These are phyloP conservation scores for Hephaestus fuliginosus DNA, from an alignment of 2,797 vertebrate species.

Conservation along the genomic window DNA sequence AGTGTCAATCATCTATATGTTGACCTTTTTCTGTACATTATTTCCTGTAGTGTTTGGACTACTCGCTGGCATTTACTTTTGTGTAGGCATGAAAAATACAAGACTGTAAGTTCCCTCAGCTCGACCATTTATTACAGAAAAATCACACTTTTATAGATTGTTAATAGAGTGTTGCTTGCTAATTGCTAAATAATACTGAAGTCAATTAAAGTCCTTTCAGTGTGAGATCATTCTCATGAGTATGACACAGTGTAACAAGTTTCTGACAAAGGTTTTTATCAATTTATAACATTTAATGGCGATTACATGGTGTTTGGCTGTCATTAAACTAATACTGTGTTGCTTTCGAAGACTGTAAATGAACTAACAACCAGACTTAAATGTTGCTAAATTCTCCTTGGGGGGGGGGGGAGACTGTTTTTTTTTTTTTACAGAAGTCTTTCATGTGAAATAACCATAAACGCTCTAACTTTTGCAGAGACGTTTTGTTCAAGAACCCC, in stretches of 20 bases:
- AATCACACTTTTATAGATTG: neutral
- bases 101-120: neutral
- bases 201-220: slow-evolving; percentile 1
- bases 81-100: neutral
- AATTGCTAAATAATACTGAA: neutral
- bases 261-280: slow-evolving; percentile 3
- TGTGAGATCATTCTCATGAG: neutral
- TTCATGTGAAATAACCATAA: neutral
- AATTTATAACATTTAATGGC: neutral
- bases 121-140: neutral
- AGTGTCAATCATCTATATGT: slow-evolving; percentile 20
- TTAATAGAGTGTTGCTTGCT: no score
- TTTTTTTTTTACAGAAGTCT: no score
- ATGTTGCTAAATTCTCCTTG: neutral
- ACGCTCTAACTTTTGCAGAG: no score
- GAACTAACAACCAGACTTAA: neutral
- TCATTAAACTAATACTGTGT: neutral
- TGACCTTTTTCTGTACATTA: slow-evolving; percentile 11
- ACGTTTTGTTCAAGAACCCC: neutral
- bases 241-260: slow-evolving; percentile 1
- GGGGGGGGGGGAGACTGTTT: no score
- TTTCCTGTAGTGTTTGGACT: neutral
- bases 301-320: neutral
- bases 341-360: neutral
- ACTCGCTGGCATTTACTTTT: neutral